Conservation (phyloP, 2,113 vertebrate species). For the Seriola quinqueradiata region DNA sequence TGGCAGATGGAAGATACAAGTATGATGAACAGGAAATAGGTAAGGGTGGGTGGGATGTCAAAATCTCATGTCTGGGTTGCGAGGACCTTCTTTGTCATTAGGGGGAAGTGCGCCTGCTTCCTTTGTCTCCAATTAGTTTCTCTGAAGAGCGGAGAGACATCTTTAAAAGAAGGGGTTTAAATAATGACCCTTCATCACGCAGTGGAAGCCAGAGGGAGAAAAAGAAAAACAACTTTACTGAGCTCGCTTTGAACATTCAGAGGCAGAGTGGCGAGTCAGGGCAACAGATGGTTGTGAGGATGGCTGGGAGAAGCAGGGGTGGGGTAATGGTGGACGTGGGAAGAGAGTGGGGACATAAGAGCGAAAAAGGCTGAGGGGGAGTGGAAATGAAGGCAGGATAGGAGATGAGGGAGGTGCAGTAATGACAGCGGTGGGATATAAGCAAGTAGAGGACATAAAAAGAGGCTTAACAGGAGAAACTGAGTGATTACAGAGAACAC, state of each 20-base stretch:
- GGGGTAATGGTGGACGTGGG: background rate
- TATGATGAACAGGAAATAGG: conserved; percentile 53
- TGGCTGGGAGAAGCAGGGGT: conserved; percentile 28
- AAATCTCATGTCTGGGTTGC: conserved; percentile 67
- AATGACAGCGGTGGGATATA: background rate
- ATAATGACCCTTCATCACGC: conserved; percentile 85
- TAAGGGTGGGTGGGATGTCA: conserved; percentile 67
- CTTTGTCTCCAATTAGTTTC: conserved; percentile 87
- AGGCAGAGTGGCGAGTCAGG: conserved; percentile 61
- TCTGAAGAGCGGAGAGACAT: conserved; percentile 77
- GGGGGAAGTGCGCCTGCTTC: conserved; percentile 73
- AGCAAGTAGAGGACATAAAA: background rate
- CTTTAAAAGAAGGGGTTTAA: conserved; percentile 83
- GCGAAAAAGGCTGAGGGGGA: background rate
- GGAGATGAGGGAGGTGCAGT: background rate
- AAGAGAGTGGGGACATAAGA: conserved; percentile 26
- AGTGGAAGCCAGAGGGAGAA: conserved; percentile 62
- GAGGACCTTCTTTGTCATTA: conserved; percentile 82
- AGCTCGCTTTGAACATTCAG: conserved; percentile 77
- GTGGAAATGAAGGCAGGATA: conserved; percentile 15
- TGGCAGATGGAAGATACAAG: conserved; percentile 26
- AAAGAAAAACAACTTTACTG: conserved; percentile 67
- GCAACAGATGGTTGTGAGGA: conserved; percentile 71
- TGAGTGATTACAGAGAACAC: background rate
- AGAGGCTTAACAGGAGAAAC: background rate